These are phyloP conservation scores for Charina bottae DNA, from an alignment of 2,113 vertebrate species.

Conservation along the genomic window DNA sequence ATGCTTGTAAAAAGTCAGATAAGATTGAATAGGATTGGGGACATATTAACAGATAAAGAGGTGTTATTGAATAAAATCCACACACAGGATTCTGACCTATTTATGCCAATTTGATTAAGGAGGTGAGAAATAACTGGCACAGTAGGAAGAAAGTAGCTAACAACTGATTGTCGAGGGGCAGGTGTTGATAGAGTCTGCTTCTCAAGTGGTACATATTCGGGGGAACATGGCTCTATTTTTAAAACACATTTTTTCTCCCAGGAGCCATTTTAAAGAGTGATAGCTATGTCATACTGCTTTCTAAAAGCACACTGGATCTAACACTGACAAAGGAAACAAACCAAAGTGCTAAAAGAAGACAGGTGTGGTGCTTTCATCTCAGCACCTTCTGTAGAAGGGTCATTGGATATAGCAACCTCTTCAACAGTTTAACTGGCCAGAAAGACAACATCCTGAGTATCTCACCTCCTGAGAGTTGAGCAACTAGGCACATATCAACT, in stretches of 20 bases:
- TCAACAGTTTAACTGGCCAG: neutral
- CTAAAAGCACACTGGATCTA: conserved; percentile 36
- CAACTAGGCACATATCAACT: conserved; percentile 19
- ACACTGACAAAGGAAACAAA: conserved; percentile 28
- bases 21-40: conserved; percentile 51
- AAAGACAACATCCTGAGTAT: fast-evolving
- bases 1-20: conserved; percentile 45
- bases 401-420: neutral
- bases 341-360: conserved; percentile 8
- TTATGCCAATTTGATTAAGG: conserved; percentile 65
- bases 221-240: conserved; percentile 28
- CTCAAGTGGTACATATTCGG: neutral
- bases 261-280: conserved; percentile 29
- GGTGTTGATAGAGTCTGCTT: neutral
- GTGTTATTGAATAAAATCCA: conserved; percentile 48
- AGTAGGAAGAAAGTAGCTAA: conserved; percentile 43
- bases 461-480: conserved; percentile 10
- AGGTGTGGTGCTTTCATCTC: conserved; percentile 13
- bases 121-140: conserved; percentile 47
- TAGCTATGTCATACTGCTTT: conserved; percentile 2
- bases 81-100: conserved; percentile 45
- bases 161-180: conserved; percentile 47
- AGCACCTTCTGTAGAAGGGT: conserved; percentile 29
- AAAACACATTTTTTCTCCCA: conserved; percentile 23
- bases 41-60: conserved; percentile 64